Conservation (phyloP, 1,140 invertebrate genomes). For the Tenebrio molitor region DNA sequence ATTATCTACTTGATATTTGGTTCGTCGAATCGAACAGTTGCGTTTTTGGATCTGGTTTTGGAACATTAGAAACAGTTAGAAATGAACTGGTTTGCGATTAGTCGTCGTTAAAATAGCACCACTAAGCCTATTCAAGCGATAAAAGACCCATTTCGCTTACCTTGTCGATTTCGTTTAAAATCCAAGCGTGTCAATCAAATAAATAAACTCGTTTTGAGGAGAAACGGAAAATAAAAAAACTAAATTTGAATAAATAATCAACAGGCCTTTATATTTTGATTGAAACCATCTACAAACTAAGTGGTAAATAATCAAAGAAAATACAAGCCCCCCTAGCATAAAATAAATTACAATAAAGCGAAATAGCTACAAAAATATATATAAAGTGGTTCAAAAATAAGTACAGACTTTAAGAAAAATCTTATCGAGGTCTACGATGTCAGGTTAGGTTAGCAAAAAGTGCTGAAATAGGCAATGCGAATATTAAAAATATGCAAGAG, state of each 20-base stretch:
- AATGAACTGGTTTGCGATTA: conserved; percentile 1
- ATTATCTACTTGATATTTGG: conserved; percentile 45
- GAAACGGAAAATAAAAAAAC: conserved; percentile 40
- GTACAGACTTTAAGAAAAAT: conserved; percentile 19
- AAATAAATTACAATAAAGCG: conserved; percentile 35
- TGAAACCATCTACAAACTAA: conserved; percentile 34
- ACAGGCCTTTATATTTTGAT: conserved; percentile 43
- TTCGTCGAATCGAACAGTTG: conserved; percentile 13
- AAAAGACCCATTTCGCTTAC: conserved; percentile 24
- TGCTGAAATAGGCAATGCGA: conserved; percentile 14
- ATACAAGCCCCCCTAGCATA: conserved; percentile 36
- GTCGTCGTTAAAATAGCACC: not conserved
- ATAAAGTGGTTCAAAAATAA: conserved; percentile 38
- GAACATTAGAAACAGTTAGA: not conserved
- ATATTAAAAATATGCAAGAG: conserved; percentile 24
- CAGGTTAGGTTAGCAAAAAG: conserved; percentile 39
- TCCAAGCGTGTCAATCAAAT: too few species aligned
- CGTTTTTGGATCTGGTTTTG: not conserved
- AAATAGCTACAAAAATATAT: conserved; percentile 13
- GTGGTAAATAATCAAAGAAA: conserved; percentile 26
- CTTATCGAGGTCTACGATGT: conserved; percentile 6
- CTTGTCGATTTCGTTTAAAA: not conserved
- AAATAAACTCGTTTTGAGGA: not conserved
- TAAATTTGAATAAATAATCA: conserved; percentile 22
- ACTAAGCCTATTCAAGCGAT: conserved; percentile 14